phyloP scores from a whole-genome alignment of 2,113 vertebrate species.

The Scomber colias region DNA sequence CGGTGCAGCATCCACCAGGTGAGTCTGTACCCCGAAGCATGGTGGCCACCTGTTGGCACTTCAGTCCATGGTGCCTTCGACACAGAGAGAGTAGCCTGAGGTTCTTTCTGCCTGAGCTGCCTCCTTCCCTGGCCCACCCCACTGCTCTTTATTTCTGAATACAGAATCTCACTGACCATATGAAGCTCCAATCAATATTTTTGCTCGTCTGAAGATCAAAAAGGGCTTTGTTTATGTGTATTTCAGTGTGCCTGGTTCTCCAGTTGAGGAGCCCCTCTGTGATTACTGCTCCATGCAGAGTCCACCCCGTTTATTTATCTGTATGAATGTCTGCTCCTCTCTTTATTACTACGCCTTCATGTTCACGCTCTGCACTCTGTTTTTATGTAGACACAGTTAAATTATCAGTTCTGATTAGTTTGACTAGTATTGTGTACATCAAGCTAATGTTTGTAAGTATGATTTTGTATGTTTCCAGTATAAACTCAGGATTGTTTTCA shows the following conservation, averaged over 20 bases:
- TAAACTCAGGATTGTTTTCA: conserved; percentile 4
- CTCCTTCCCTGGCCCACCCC: conserved; percentile 35
- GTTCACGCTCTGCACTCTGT: conserved; percentile 18
- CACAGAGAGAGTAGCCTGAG: conserved; percentile 62
- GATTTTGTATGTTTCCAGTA: conserved; percentile 3
- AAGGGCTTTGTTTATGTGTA: conserved; percentile 67
- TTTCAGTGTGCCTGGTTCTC: conserved; percentile 41
- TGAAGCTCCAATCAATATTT: conserved; percentile 75
- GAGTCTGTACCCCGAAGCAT: conserved; percentile 70
- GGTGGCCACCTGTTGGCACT: conserved; percentile 75
- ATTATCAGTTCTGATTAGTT: conserved; percentile 1
- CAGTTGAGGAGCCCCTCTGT: conserved; percentile 52
- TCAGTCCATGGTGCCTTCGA: conserved; percentile 48
- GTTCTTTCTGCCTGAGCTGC: conserved; percentile 55
- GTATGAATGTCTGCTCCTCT: conserved; percentile 47
- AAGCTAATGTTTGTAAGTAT: conserved; percentile 11
- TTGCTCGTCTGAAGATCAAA: conserved; percentile 78
- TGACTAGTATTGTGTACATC: conserved; percentile 12
- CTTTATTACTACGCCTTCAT: conserved; percentile 35
- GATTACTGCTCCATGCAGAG: conserved; percentile 53
- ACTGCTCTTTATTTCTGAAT: conserved; percentile 60
- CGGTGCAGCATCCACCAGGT: conserved; percentile 36
- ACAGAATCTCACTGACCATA: conserved; percentile 63
- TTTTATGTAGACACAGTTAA: background rate
- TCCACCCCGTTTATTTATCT: conserved; percentile 53